phyloP scores from a whole-genome alignment of 23 tunicate species.

The Diplosoma virens region DNA sequence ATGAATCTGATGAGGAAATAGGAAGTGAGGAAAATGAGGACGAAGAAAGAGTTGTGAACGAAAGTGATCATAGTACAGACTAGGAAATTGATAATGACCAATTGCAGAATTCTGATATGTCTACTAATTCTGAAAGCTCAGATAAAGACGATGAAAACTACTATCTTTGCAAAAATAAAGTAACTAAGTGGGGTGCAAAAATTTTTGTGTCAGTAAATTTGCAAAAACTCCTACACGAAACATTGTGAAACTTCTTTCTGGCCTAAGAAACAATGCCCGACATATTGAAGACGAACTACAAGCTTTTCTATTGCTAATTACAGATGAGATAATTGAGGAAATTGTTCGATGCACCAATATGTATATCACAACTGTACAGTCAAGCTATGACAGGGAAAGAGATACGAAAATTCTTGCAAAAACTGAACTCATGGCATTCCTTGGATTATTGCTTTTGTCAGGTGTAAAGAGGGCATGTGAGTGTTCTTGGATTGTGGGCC shows the following conservation, averaged over 20 bases:
- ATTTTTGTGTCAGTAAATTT: background rate
- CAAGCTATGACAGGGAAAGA: background rate
- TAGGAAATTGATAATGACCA: background rate
- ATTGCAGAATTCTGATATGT: background rate
- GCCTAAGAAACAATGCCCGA: too few relatives aligned
- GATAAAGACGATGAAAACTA: too few relatives aligned
- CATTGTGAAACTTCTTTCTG: conserved; percentile 2
- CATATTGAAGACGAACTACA: too few relatives aligned
- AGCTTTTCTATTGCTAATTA: conserved; percentile 15
- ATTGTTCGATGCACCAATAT: too few relatives aligned
- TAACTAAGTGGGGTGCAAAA: background rate
- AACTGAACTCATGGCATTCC: background rate
- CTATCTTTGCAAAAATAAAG: conserved; percentile 1
- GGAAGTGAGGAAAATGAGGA: background rate
- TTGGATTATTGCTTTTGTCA: background rate
- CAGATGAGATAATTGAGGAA: conserved; percentile 12
- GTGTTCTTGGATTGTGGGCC: conserved; percentile 5
- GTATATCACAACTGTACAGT: too few relatives aligned
- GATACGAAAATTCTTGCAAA: background rate
- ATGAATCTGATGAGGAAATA: background rate
- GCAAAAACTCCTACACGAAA: conserved; percentile 3
- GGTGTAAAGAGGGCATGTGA: background rate
- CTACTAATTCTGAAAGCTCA: too few relatives aligned
- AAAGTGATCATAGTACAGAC: background rate
- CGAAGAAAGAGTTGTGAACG: background rate